Evolutionary conservation across 2,113 vertebrate species (phyloP).

Genomic region (Hoplias malabaricus): DNA sequence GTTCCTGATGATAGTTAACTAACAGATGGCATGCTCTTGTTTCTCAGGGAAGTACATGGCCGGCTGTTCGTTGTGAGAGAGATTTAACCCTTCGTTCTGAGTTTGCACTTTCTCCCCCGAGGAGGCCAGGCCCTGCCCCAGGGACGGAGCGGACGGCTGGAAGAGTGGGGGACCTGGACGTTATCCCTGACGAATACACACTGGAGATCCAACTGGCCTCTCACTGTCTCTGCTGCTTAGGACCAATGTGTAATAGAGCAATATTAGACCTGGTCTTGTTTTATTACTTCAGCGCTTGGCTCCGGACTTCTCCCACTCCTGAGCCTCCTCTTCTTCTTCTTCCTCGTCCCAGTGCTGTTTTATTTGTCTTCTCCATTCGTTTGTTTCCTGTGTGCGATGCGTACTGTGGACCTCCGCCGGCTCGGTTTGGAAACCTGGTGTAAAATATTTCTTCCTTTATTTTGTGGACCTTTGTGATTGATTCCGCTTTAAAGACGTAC

Average conservation of each 20-base stretch:
- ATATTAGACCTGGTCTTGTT: not conserved
- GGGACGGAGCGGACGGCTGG: not conserved
- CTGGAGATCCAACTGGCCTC: not conserved
- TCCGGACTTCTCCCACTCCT: not conserved
- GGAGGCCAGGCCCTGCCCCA: conserved; percentile 1
- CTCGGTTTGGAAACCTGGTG: conserved; percentile 32
- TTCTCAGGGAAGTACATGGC: conserved; percentile 78
- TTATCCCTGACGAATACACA: conserved; percentile 9
- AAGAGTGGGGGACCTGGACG: not conserved
- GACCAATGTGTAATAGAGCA: not conserved
- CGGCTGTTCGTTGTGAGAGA: conserved; percentile 69
- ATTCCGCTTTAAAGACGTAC: conserved; percentile 16
- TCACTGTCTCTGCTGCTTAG: not conserved
- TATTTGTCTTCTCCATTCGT: conserved; percentile 45
- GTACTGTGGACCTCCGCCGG: conserved; percentile 53
- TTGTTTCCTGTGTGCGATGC: conserved; percentile 26
- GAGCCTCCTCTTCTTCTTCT: not conserved
- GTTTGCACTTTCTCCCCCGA: conserved; percentile 56
- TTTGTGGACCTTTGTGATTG: conserved; percentile 30
- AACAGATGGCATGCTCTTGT: not conserved
- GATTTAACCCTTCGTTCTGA: conserved; percentile 16
- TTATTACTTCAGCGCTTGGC: not conserved
- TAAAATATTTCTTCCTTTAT: conserved; percentile 24
- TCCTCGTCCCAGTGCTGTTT: conserved; percentile 7
- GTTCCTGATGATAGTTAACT: too few species aligned